phyloP scores from a whole-genome alignment of 2,888 invertebrate species.

The Tenthredo distinguenda region DNA sequence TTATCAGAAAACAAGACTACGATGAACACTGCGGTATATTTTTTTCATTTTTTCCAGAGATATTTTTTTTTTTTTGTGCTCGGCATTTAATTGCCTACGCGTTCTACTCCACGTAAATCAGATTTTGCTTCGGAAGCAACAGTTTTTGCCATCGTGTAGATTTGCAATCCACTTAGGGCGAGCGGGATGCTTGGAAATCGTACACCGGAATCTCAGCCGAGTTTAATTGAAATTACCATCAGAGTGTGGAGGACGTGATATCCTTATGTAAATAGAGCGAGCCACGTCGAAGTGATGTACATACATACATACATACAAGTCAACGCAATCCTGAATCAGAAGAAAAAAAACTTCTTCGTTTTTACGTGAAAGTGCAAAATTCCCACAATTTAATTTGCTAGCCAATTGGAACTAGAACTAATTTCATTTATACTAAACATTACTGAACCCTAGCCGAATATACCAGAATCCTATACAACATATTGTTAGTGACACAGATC shows the following conservation, averaged over 20 bases:
- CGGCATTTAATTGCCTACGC: background rate
- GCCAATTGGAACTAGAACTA: background rate
- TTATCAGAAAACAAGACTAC: background rate
- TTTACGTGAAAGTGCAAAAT: background rate
- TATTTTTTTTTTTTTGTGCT: background rate
- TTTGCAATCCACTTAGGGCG: background rate
- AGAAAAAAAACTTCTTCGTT: background rate
- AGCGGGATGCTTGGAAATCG: background rate
- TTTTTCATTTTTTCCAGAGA: background rate
- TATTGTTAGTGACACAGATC: too few relatives aligned
- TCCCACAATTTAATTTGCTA: background rate
- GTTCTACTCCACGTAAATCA: background rate
- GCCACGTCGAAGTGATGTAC: background rate
- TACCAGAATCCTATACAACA: too few relatives aligned
- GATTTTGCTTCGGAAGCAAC: background rate
- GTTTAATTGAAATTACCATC: conserved; percentile 24
- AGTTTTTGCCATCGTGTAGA: background rate
- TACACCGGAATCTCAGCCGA: background rate
- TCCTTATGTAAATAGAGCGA: background rate
- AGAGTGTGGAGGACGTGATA: conserved; percentile 7
- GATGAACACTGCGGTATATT: too few relatives aligned
- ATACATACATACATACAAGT: background rate
- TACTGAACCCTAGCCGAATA: background rate
- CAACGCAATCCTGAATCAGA: background rate
- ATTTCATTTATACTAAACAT: background rate